These are phyloP conservation scores for Drusus annulatus DNA, from an alignment of 1,140 invertebrate species.

Conservation along the genomic window DNA sequence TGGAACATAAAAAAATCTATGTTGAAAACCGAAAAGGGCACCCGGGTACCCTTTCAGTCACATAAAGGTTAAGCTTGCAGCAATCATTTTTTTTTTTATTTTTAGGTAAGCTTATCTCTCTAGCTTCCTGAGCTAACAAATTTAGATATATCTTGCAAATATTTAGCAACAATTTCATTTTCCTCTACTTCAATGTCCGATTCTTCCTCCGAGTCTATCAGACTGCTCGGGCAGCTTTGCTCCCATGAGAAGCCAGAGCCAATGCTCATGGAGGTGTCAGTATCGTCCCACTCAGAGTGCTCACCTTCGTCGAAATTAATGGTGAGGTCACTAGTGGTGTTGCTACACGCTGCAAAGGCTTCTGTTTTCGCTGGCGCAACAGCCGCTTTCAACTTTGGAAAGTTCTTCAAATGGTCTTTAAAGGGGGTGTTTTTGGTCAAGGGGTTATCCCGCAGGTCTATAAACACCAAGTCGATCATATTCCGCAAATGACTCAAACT, in stretches of 20 bases:
- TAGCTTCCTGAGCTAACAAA: neutral
- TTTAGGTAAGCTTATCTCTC: neutral
- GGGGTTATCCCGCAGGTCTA: constrained; percentile 18
- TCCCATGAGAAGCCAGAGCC: constrained; percentile 6
- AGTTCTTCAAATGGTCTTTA: constrained; percentile 27
- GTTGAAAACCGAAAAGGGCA: no score
- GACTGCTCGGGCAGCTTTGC: constrained; percentile 24
- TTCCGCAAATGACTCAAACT: neutral
- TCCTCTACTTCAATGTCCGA: constrained; percentile 24
- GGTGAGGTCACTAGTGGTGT: neutral
- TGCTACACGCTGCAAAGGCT: neutral
- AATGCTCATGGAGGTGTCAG: neutral
- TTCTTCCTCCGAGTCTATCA: neutral
- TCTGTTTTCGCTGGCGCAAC: neutral
- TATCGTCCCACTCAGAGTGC: neutral
- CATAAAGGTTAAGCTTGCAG: no score
- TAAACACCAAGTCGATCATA: constrained; percentile 6
- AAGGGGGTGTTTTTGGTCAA: neutral
- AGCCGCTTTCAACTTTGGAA: neutral
- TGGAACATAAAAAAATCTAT: no score
- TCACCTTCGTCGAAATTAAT: neutral
- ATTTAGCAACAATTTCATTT: constrained; percentile 1
- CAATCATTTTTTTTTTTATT: no score
- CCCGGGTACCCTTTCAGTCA: no score
- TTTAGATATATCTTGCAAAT: constrained; percentile 25